A percentile compares a stretch with the other conserved stretches of the same genome.
Evolutionary conservation across 2,113 vertebrate species (phyloP).

Genomic region (Anarhynchus alexandrinus): DNA sequence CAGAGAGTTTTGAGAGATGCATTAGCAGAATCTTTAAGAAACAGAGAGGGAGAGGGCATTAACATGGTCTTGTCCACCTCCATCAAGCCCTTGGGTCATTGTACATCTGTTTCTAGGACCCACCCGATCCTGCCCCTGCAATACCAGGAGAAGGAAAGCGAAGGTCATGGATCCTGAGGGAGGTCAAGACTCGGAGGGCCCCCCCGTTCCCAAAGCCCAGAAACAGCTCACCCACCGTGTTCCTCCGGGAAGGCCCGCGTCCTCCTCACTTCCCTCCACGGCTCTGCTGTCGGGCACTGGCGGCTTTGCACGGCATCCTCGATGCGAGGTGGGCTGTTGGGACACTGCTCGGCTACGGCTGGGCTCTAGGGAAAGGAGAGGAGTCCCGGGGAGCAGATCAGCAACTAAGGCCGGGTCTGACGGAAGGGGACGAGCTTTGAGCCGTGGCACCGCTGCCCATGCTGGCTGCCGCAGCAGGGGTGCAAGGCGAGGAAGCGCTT

Average conservation of each 20-base stretch:
- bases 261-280: not conserved
- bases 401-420: fast-evolving
- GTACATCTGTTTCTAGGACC: too few relatives aligned
- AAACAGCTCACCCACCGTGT: conserved; percentile 47
- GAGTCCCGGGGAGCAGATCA: not conserved
- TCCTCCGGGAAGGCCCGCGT: not conserved
- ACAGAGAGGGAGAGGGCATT: not conserved
- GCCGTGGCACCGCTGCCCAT: fast-evolving
- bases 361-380: conserved; percentile 48
- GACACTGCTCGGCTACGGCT: conserved; percentile 26
- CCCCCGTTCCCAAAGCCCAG: not conserved
- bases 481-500: not conserved
- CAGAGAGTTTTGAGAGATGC: not conserved
- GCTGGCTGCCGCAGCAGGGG: not conserved
- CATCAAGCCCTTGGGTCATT: fast-evolving
- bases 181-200: not conserved
- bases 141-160: not conserved
- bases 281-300: not conserved
- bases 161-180: fast-evolving
- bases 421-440: not conserved
- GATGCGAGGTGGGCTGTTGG: conserved; percentile 40
- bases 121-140: fast-evolving
- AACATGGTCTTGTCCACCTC: fast-evolving
- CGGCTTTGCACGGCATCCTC: not conserved
- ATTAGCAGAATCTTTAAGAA: not conserved